A percentile compares a stretch with the other conserved stretches of the same genome.
These are phyloP conservation scores for Luperina testacea DNA, from an alignment of 2,888 invertebrate genomes.

Conservation along the genomic window DNA sequence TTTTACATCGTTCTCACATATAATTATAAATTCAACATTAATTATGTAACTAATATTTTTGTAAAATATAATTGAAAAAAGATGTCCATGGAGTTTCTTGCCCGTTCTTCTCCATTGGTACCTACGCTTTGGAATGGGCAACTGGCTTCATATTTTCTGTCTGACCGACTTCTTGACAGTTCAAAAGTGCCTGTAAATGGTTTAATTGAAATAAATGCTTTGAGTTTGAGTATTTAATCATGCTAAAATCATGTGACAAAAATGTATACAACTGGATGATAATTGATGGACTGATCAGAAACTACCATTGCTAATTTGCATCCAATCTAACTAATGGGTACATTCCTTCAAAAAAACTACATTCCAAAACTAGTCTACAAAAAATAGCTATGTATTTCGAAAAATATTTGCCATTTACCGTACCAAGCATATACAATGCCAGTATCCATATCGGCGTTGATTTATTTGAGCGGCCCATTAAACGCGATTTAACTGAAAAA, in stretches of 20 bases:
- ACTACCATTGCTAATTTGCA: not conserved
- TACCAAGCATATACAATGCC: conserved; percentile 13
- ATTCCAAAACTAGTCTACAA: not conserved
- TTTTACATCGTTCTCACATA: too few relatives aligned
- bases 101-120: too few relatives aligned
- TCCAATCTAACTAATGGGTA: not conserved
- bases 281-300: not conserved
- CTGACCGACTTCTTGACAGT: too few relatives aligned
- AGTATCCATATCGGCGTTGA: conserved; percentile 54
- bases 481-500: conserved; percentile 70
- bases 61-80: too few relatives aligned
- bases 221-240: not conserved
- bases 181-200: too few relatives aligned
- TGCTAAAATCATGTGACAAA: not conserved
- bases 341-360: not conserved
- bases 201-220: too few relatives aligned
- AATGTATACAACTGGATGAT: not conserved
- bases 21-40: too few relatives aligned
- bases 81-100: too few relatives aligned
- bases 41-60: too few relatives aligned
- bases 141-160: too few relatives aligned
- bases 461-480: conserved; percentile 69
- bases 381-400: not conserved
- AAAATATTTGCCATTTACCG: conserved; percentile 24
- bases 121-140: too few relatives aligned